Conservation (phyloP, 1,140 invertebrate species). For the Aphidius gifuensis region DNA sequence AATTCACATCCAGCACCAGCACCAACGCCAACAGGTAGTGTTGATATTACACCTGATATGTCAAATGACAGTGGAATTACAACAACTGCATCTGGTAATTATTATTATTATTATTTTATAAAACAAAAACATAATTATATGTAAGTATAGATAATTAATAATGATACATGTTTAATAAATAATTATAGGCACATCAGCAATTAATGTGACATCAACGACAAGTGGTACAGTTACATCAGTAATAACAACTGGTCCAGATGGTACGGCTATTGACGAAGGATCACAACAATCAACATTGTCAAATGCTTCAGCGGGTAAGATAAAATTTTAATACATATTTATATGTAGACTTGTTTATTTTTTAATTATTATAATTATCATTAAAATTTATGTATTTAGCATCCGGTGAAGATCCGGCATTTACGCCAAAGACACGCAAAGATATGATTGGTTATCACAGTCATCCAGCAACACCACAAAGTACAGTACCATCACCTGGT, state of each 20-base stretch:
- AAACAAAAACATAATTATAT: slow-evolving; percentile 13
- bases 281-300: slow-evolving; percentile 88
- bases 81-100: slow-evolving; percentile 50
- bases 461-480: slow-evolving; percentile 71
- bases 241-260: slow-evolving; percentile 83
- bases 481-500: slow-evolving; percentile 75
- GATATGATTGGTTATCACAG: slow-evolving; percentile 60
- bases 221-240: slow-evolving; percentile 75
- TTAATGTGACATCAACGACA: slow-evolving; percentile 52
- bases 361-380: background rate
- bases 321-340: background rate
- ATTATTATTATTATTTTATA: slow-evolving; percentile 37
- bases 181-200: slow-evolving; percentile 41
- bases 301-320: slow-evolving; percentile 80
- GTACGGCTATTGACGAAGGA: slow-evolving; percentile 80
- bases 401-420: slow-evolving; percentile 79
- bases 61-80: slow-evolving; percentile 61
- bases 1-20: slow-evolving; percentile 55
- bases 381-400: slow-evolving; percentile 53
- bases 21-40: slow-evolving; percentile 42
- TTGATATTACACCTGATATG: slow-evolving; percentile 51
- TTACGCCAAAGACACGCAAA: slow-evolving; percentile 73
- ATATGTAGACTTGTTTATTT: background rate
- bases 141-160: slow-evolving; percentile 17
- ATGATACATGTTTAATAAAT: too few relatives aligned